Percentiles rank a stretch among this genome's conserved stretches.
These are phyloP conservation scores for Smutsia temminckii DNA, from an alignment of 2,797 vertebrate genomes.

Conservation along the genomic window DNA sequence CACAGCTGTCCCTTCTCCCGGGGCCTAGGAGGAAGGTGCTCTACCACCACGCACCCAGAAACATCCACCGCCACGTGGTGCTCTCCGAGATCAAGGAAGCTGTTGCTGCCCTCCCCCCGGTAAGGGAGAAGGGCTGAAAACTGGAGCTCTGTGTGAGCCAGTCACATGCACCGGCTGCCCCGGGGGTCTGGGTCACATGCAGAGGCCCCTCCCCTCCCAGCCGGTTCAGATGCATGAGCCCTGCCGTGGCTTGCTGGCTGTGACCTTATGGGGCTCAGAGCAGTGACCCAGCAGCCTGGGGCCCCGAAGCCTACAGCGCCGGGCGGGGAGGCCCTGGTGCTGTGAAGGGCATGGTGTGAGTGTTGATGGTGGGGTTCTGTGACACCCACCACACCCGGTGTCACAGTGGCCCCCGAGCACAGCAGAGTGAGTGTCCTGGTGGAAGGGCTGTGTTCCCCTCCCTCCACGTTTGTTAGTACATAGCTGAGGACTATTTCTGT, in stretches of 20 bases:
- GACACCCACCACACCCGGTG: too few relatives aligned
- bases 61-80: constrained; percentile 95
- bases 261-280: background rate
- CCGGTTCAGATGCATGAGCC: too few relatives aligned
- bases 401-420: rapidly evolving
- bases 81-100: constrained; percentile 98
- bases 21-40: constrained; percentile 91
- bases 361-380: rapidly evolving
- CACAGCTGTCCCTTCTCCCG: rapidly evolving
- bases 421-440: background rate
- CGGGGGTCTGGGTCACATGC: background rate
- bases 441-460: too few relatives aligned
- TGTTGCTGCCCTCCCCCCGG: constrained; percentile 91
- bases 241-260: background rate
- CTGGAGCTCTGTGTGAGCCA: rapidly evolving
- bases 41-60: constrained; percentile 95
- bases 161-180: background rate
- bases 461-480: background rate
- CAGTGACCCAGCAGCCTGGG: rapidly evolving
- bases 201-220: rapidly evolving
- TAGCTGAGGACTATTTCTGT: rapidly evolving
- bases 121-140: constrained; percentile 79
- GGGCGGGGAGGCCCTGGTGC: too few relatives aligned
- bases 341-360: background rate
- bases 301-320: rapidly evolving